These are phyloP conservation scores for Pachypeltis micranthus DNA, from an alignment of 1,140 invertebrate genomes.

Conservation along the genomic window DNA sequence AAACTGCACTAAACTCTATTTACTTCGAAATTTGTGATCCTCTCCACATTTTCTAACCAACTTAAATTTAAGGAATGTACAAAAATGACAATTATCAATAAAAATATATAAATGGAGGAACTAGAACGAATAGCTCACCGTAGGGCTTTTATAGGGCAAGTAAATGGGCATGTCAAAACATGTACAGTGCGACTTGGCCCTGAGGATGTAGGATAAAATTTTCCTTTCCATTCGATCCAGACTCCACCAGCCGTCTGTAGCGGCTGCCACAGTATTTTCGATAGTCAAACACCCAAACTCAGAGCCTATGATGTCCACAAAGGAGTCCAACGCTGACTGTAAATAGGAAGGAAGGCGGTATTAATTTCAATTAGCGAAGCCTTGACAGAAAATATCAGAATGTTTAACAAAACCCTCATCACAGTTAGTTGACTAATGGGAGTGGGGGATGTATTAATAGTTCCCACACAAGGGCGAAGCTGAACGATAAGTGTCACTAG, in stretches of 20 bases:
- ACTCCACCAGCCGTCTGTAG: conserved; percentile 66
- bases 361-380: no score
- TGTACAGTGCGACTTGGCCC: conserved; percentile 48
- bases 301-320: conserved; percentile 60
- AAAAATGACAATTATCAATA: no score
- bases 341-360: conserved; percentile 29
- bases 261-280: conserved; percentile 58
- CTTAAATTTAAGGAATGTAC: no score
- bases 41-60: no score
- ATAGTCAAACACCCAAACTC: conserved; percentile 66
- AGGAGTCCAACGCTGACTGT: conserved; percentile 60
- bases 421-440: no score
- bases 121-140: conserved; percentile 42
- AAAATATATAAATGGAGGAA: neutral
- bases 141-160: conserved; percentile 68
- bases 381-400: no score
- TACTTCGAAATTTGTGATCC: no score
- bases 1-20: no score
- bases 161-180: conserved; percentile 66
- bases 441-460: no score
- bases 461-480: no score
- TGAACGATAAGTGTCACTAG: no score
- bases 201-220: conserved; percentile 52
- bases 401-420: no score
- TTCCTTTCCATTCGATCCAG: conserved; percentile 59